phyloP scores from a whole-genome alignment of 2,888 invertebrate species.

The Ariolimax columbianus region DNA sequence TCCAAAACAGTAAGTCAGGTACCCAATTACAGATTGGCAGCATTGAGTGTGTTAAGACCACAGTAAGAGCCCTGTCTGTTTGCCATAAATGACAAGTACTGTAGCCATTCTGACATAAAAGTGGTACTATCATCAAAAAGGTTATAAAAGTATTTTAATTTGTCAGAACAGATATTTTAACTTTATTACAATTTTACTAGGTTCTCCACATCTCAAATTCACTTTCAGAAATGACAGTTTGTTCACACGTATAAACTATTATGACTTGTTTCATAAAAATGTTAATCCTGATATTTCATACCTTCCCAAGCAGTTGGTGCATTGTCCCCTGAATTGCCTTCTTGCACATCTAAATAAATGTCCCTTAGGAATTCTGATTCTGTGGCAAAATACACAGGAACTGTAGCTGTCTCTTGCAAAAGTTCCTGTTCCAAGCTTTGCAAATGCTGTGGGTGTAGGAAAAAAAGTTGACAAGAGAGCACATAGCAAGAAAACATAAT shows the following conservation, averaged over 20 bases:
- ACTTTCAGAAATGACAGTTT: background rate
- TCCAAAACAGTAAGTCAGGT: too few relatives aligned
- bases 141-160: too few relatives aligned
- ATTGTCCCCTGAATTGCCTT: constrained; percentile 85
- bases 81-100: too few relatives aligned
- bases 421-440: constrained; percentile 87
- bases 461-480: background rate
- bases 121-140: too few relatives aligned
- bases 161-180: too few relatives aligned
- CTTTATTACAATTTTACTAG: too few relatives aligned
- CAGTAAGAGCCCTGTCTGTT: too few relatives aligned
- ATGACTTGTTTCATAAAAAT: background rate
- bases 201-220: too few relatives aligned
- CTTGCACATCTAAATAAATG: constrained; percentile 87
- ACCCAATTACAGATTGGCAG: too few relatives aligned
- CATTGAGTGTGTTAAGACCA: too few relatives aligned
- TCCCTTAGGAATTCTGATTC: constrained; percentile 87
- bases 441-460: constrained; percentile 67
- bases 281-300: constrained; percentile 57
- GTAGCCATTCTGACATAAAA: too few relatives aligned
- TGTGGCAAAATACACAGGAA: constrained; percentile 90
- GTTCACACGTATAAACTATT: background rate
- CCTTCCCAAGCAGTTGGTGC: constrained; percentile 88
- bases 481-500: background rate
- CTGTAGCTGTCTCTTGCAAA: constrained; percentile 86